Percentiles rank a stretch among this genome's conserved stretches.
Evolutionary conservation across 2,113 vertebrate species (phyloP).

Genomic region (Heterochromis multidens): DNA sequence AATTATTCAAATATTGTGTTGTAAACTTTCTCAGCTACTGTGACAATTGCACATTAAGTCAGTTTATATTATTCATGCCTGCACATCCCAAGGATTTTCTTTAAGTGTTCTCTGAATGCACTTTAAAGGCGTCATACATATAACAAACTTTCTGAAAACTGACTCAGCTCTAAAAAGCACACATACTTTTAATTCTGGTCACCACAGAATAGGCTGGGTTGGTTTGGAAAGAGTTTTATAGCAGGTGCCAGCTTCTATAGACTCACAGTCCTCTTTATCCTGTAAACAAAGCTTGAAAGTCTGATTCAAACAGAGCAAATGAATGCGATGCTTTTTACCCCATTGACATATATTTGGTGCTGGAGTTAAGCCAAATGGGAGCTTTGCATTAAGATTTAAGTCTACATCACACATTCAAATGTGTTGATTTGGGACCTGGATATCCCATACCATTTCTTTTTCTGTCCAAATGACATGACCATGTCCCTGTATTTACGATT

Average conservation of each 20-base stretch:
- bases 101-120: neutral
- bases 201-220: neutral
- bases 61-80: neutral
- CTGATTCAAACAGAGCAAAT: conserved; percentile 13
- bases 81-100: neutral
- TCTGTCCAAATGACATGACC: neutral
- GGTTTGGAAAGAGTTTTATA: neutral
- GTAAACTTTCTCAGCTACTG: neutral
- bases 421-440: neutral
- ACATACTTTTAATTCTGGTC: neutral
- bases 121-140: neutral
- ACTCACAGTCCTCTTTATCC: neutral
- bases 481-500: neutral
- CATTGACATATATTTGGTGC: neutral
- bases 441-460: neutral
- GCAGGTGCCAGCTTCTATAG: neutral
- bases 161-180: neutral
- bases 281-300: neutral
- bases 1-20: neutral
- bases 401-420: neutral
- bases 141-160: neutral
- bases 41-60: neutral
- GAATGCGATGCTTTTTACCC: conserved; percentile 24
- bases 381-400: neutral
- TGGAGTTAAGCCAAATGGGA: neutral